phyloP scores from a whole-genome alignment of 2,797 vertebrate genomes.

The Holocentrus rufus region DNA sequence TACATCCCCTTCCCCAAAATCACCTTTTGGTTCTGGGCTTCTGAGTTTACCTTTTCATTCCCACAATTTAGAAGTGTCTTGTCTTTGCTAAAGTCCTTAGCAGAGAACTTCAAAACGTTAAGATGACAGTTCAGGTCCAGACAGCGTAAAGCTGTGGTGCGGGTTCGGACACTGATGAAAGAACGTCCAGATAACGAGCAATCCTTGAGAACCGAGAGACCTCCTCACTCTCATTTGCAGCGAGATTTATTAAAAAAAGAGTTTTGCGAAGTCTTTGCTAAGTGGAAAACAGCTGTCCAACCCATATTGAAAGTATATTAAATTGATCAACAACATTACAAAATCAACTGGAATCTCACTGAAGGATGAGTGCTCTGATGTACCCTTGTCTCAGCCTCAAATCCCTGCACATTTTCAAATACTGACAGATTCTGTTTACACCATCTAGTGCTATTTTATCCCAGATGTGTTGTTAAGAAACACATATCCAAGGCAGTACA shows the following conservation, averaged over 20 bases:
- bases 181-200: neutral
- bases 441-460: neutral
- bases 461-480: neutral
- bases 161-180: neutral
- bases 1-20: constrained; percentile 11
- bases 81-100: no score
- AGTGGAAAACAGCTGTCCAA: no score
- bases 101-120: neutral
- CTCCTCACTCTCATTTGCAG: no score
- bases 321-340: no score
- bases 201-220: no score
- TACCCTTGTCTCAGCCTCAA: no score
- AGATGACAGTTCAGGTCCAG: neutral
- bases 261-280: no score
- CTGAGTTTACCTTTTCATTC: neutral
- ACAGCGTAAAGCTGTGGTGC: neutral
- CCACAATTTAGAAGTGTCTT: no score
- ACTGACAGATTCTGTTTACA: neutral
- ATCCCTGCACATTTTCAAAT: neutral
- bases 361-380: no score
- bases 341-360: no score
- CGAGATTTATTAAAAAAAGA: no score
- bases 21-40: neutral
- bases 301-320: no score
- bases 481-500: constrained; percentile 1